Conservation (phyloP, 2,113 vertebrate genomes). For the Malurus alboscapulatus region DNA sequence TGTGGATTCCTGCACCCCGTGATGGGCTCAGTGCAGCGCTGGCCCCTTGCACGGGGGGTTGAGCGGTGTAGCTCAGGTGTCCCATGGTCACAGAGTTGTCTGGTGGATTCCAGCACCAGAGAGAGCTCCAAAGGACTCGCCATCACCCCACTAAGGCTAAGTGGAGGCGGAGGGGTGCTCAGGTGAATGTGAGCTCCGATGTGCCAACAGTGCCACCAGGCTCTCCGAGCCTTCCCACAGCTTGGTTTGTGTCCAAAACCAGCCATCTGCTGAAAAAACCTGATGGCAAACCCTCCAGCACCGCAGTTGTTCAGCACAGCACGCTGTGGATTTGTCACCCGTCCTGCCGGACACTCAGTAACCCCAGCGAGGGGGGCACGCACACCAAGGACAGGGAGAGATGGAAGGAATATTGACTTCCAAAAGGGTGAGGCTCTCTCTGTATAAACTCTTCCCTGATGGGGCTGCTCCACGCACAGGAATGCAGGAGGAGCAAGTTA, state of each 20-base stretch:
- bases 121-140: background rate
- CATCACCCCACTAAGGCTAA: background rate
- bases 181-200: fast-evolving
- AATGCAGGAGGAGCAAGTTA: background rate
- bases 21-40: fast-evolving
- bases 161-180: background rate
- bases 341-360: background rate
- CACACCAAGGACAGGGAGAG: background rate
- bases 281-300: background rate
- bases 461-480: background rate
- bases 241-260: background rate
- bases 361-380: background rate
- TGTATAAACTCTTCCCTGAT: background rate
- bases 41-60: fast-evolving
- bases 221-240: background rate
- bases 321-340: slow-evolving; percentile 45
- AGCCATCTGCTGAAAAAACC: background rate
- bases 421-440: background rate
- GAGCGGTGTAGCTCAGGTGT: background rate
- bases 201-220: no score
- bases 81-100: background rate
- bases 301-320: slow-evolving; percentile 42
- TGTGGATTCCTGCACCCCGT: background rate
- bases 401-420: slow-evolving; percentile 53
- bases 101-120: background rate